Evolutionary conservation across 1,140 invertebrate genomes (phyloP).

Genomic region (Neelides sp.): DNA sequence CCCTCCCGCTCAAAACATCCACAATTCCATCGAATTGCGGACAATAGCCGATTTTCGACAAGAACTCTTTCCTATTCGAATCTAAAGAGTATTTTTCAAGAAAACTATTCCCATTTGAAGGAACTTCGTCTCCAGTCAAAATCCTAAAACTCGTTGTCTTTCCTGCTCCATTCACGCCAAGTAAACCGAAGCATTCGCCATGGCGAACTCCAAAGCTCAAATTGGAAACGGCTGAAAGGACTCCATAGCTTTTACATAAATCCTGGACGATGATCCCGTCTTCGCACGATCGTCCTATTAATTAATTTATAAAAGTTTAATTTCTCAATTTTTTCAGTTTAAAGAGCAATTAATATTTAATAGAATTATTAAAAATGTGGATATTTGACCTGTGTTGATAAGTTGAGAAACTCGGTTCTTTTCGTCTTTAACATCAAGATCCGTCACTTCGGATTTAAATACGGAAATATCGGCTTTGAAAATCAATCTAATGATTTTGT

Average conservation of each 20-base stretch:
- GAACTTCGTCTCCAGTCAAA: constrained; percentile 44
- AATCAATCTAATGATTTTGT: constrained; percentile 8
- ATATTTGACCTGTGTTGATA: constrained; percentile 10
- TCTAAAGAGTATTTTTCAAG: constrained; percentile 42
- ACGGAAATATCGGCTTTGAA: constrained; percentile 12
- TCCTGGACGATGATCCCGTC: constrained; percentile 23
- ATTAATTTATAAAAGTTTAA: not conserved
- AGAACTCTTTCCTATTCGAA: constrained; percentile 28
- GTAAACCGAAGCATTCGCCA: constrained; percentile 31
- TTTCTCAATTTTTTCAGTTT: no score
- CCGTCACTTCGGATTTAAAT: constrained; percentile 10
- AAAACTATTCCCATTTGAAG: constrained; percentile 30
- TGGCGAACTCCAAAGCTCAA: constrained; percentile 28
- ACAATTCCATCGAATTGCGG: constrained; percentile 41
- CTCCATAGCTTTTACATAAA: constrained; percentile 25
- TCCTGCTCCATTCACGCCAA: constrained; percentile 36
- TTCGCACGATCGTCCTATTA: constrained; percentile 4
- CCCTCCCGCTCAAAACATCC: constrained; percentile 38
- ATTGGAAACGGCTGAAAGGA: constrained; percentile 27
- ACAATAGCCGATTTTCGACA: constrained; percentile 39
- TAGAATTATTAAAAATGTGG: not conserved
- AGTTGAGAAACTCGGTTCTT: constrained; percentile 8
- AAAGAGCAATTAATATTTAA: not conserved
- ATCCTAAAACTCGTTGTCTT: constrained; percentile 49
- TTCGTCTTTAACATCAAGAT: constrained; percentile 24